Percentiles rank a stretch among this genome's conserved stretches.
phyloP scores from a whole-genome alignment of 2,888 invertebrate species.

The Eristalis tenax region DNA sequence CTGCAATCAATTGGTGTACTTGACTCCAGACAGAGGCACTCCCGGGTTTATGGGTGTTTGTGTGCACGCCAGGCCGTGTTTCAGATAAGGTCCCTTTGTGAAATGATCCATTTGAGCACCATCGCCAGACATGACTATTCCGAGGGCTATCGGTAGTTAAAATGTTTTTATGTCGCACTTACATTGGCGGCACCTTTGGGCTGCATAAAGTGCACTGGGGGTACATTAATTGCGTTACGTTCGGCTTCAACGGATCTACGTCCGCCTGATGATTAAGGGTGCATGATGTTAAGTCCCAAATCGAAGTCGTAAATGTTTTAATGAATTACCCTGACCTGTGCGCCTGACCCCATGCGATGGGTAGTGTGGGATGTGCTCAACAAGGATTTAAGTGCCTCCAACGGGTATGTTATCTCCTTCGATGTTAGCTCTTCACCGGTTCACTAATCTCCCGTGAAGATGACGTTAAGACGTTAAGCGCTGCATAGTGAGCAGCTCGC shows the following conservation, averaged over 20 bases:
- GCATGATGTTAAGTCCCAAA: slow-evolving; percentile 1
- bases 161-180: slow-evolving; percentile 63
- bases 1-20: slow-evolving; percentile 65
- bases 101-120: slow-evolving; percentile 46
- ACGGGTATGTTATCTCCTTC: neutral
- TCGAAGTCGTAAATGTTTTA: slow-evolving; percentile 31
- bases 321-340: neutral
- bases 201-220: slow-evolving; percentile 19
- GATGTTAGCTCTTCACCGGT: no score
- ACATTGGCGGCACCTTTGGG: slow-evolving; percentile 47
- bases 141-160: slow-evolving; percentile 45
- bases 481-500: no score
- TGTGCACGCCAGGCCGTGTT: slow-evolving; percentile 22
- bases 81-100: slow-evolving; percentile 50
- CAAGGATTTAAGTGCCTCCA: neutral
- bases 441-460: no score
- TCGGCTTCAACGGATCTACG: neutral
- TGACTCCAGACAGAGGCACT: slow-evolving; percentile 65
- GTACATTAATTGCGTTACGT: slow-evolving; percentile 37
- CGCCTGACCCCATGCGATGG: neutral
- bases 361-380: neutral
- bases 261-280: neutral
- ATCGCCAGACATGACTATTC: slow-evolving; percentile 26
- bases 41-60: neutral
- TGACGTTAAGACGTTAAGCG: no score